Evolutionary conservation across 2,797 vertebrate species (phyloP), one percentile per base, ranked within the genome.

Genomic region (Babyrousa celebensis): DNA sequence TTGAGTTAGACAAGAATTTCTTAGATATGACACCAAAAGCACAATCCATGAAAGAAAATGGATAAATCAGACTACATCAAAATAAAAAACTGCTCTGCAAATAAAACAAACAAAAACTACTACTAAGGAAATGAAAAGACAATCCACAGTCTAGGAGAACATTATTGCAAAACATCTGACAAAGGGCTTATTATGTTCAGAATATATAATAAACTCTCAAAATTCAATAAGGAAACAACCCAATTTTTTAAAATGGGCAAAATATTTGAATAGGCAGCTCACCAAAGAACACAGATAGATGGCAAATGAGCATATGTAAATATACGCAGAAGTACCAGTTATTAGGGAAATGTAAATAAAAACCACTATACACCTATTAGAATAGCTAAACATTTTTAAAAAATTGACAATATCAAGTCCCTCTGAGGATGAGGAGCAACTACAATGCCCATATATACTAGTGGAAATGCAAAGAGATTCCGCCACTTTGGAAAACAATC

Each of bases 121-220:
- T 11, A 27, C 63, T 88, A 88, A 80, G 87, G 52, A 93, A 84
- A 95, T 74, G 20, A 68, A 82, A 92, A 88, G 65, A 90, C 11
- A 87, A 84, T 18, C 56, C 27, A n/a, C 15, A 79, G 52, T 29
- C 48, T 78, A 94, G 36, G 95, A 74, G 72, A 80, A 78, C 3
- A 23, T 82, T 65, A 71, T 67, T 96, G 48, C 36, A 67, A 94
- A 94, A 92, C 6, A 7, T 62, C 74, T 68, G 58, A 67, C 58
- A 94, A 87, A 78, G 80, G 21, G 65, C 25, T 62, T n/a, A 32
- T 43, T 89, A 54, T 77, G 86, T 72, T 90, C 63, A 84, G 71
- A 83, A 65, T 72, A 77, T 23, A 74, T 43, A 71, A 79, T 70
- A 29, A 80, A 74, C 70, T 80, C 43, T 86, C 52, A 87, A 85